These are phyloP conservation scores for Tyria jacobaeae DNA, from an alignment of 2,888 invertebrate species.

Conservation along the genomic window DNA sequence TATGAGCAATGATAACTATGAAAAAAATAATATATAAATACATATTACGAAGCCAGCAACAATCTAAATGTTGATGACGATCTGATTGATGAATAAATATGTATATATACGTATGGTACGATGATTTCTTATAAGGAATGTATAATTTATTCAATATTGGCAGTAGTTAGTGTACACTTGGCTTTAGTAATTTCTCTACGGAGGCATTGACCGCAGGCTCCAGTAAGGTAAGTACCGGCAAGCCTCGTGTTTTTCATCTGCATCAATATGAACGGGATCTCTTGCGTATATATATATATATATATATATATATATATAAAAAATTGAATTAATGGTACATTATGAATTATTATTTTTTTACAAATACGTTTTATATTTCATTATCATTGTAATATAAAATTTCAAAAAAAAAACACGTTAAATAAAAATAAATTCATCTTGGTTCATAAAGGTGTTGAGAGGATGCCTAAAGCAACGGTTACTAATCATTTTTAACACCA, in stretches of 20 bases:
- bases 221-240: constrained; percentile 20
- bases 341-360: too few relatives aligned
- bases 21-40: too few relatives aligned
- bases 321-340: too few relatives aligned
- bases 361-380: too few relatives aligned
- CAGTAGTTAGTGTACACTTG: constrained; percentile 18
- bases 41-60: not conserved
- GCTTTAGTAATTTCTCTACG: constrained; percentile 51
- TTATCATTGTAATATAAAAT: too few relatives aligned
- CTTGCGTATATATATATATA: too few relatives aligned
- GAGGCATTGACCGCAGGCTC: constrained; percentile 42
- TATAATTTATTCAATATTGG: not conserved
- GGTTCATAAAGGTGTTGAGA: too few relatives aligned
- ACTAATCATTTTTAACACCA: too few relatives aligned
- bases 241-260: constrained; percentile 28
- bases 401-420: not conserved
- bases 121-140: not conserved
- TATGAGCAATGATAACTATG: too few relatives aligned
- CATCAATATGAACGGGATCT: constrained; percentile 5
- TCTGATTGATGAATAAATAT: not conserved
- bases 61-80: too few relatives aligned
- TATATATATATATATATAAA: too few relatives aligned
- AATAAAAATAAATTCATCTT: not conserved
- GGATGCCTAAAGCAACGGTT: not conserved
- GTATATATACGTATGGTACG: not conserved